Conservation (phyloP, 2,888 invertebrate species). For the Sycophila texana region DNA sequence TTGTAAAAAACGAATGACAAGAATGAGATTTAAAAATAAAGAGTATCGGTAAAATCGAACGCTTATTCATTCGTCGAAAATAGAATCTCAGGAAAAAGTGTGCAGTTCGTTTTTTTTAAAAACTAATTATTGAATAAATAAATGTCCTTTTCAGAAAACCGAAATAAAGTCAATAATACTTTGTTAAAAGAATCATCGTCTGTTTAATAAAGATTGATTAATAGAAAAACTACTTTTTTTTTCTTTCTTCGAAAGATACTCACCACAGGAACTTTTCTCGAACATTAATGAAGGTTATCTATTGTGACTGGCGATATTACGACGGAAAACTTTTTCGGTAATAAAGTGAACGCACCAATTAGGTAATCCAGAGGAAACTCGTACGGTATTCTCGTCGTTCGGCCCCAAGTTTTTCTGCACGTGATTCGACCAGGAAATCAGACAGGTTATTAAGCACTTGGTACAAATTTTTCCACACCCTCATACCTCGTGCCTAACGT, state of each 20-base stretch:
- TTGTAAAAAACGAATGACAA: too few species aligned
- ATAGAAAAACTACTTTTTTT: constrained; percentile 19
- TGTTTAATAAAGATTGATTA: constrained; percentile 9
- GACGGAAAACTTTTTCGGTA: constrained; percentile 13
- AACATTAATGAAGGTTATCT: constrained; percentile 25
- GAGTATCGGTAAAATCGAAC: too few species aligned
- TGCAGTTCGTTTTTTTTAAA: too few species aligned
- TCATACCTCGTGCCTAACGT: neutral
- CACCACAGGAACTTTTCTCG: constrained; percentile 5
- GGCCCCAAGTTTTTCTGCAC: constrained; percentile 15
- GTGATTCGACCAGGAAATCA: constrained; percentile 33
- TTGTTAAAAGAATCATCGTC: neutral
- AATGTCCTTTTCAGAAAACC: too few species aligned
- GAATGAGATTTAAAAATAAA: too few species aligned
- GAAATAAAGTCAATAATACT: neutral
- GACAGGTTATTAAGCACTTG: constrained; percentile 5
- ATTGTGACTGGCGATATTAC: constrained; percentile 21
- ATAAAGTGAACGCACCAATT: constrained; percentile 38
- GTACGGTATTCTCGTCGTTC: constrained; percentile 1
- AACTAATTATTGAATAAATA: too few species aligned
- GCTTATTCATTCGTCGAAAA: too few species aligned
- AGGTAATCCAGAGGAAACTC: constrained; percentile 26
- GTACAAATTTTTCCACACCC: constrained; percentile 1
- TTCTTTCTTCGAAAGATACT: neutral
- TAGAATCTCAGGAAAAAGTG: too few species aligned